Conservation (phyloP, 2,113 vertebrate species). For the Oenanthe melanoleuca region DNA sequence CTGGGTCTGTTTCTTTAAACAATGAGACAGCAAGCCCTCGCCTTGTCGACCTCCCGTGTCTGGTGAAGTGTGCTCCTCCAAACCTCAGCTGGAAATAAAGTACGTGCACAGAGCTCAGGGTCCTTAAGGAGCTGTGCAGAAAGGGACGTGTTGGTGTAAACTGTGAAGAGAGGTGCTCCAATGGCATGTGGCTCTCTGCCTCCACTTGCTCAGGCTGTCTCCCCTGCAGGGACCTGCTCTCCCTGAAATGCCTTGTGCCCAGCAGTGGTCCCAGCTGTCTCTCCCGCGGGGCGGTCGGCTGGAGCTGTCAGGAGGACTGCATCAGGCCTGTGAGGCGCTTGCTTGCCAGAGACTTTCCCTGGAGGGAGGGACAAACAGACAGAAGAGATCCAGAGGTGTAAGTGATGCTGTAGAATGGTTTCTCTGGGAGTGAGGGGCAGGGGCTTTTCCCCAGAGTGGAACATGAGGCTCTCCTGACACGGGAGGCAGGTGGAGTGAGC, state of each 20-base stretch:
- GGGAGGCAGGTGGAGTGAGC: not conserved
- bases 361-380: slow-evolving; percentile 42
- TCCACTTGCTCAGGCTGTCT: slow-evolving; percentile 30
- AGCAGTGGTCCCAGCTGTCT: slow-evolving; percentile 20
- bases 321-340: slow-evolving; percentile 96
- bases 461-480: rapidly evolving
- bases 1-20: slow-evolving; percentile 7
- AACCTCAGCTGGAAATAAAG: not conserved
- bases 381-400: not conserved
- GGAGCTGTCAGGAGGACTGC: slow-evolving; percentile 91
- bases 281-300: not conserved
- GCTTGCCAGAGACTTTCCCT: slow-evolving; percentile 95
- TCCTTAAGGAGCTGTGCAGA: slow-evolving; percentile 43
- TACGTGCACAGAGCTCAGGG: not conserved
- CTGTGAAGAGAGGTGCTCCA: slow-evolving; percentile 32
- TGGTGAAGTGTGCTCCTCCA: not conserved
- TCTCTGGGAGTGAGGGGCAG: not conserved
- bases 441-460: not conserved
- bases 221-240: slow-evolving; percentile 45
- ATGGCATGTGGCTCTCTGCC: not conserved
- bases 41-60: not conserved
- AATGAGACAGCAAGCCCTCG: not conserved
- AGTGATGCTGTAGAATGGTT: not conserved
- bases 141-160: slow-evolving; percentile 46
- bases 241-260: slow-evolving; percentile 49